Base-by-base conservation (phyloP, 2,888 invertebrate genomes). In the Pristionchus arcanus region DNA sequence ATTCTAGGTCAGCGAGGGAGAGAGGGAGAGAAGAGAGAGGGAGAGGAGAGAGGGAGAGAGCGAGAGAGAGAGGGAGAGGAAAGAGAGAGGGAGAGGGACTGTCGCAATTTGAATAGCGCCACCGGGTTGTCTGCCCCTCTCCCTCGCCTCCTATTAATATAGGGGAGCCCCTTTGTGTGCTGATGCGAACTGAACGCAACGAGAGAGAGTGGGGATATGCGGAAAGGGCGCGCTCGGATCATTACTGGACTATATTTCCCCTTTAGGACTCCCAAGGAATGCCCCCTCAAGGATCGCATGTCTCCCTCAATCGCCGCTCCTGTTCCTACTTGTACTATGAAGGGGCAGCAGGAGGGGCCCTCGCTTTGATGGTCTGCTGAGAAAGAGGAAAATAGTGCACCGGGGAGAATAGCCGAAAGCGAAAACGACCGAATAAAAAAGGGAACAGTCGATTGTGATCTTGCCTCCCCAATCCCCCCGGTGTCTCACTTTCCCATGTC, bases 331-430 rank as follows among this genome's bases (percentile, higher is more conserved):
- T 81, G 81, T 81, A 81, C 81, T 81, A 81, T 81, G 53, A 89
- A 89, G 49, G 86, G 87, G 25, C 71, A 49, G 42, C 42, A 49
- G 11, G 13, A 13, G 11, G 42, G 42, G n/a, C n/a, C n/a, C 42
- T 49, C 42, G 89, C 5, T 84, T 88, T 49, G 88, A 90, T 25
- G 89, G 91, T 71, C 89, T 91, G 42, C 91, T 91, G 11, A 91
- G 90, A 34, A 90, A 89, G n/a, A n/a, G 37, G 66, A 34, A 31
- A 85, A 25, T 63, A 66, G 68, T n/a, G 34, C 25, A 55, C 13
- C 49, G 83, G n/a, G n/a, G 49, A 31, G 84, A 85, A 85, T 31
- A 55, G 59, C 59, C 49, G 84, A 55, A 59, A 85, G 59, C 84
- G 84, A 85, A 59, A 59, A 34, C 59, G 59, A 85, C 11, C 25